Base-by-base conservation (phyloP, 2,888 invertebrate genomes). In the Folsomia candida region DNA sequence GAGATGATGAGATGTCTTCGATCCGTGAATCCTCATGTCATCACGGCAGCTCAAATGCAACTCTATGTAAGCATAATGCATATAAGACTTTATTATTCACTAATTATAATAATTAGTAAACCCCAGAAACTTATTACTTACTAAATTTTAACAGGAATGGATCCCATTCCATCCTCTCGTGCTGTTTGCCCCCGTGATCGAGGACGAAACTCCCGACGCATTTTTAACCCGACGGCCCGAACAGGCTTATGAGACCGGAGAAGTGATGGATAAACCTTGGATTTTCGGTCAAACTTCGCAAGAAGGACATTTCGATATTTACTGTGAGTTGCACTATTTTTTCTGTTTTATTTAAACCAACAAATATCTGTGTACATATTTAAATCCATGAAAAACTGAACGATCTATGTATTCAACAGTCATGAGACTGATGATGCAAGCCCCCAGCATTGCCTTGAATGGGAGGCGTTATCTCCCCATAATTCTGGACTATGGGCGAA, bases 221-320 rank as follows among this genome's bases (percentile, higher is more conserved):
- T 75, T 75, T 22, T 27, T 79, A 6, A 76, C 73, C 14, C 69
- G 58, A 54, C 61, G 59, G 18, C 76, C 78, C 2, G 60, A 67
- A 47, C 71, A 72, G 25, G 67, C 70, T n/a, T 79, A 79, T 54
- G 70, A 65, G 20, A 61, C 62, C 1, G 51, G 51, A 18, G 66
- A 69, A 11, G 72, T 72, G 0, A 25, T 57, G 54, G 51, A 65
- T 6, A 70, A 75, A 22, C 76, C 77, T 2, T 79, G 77, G 77
- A 75, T 79, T 54, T 75, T 72, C 28, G 67, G 68, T 2, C 70
- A 71, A 29, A 75, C 75, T 0, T 58, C 29, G 1, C 68, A 77
- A 62, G 78, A 79, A 47, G 75, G 75, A 20, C 72, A 78, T 57
- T 75, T 76, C 66, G 71, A 72, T 11, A 68, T 72, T 4, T 67